Evolutionary conservation across 2,888 invertebrate genomes (phyloP), one percentile per base, ranked within the genome.

Genomic region (Proisotoma minuta): DNA sequence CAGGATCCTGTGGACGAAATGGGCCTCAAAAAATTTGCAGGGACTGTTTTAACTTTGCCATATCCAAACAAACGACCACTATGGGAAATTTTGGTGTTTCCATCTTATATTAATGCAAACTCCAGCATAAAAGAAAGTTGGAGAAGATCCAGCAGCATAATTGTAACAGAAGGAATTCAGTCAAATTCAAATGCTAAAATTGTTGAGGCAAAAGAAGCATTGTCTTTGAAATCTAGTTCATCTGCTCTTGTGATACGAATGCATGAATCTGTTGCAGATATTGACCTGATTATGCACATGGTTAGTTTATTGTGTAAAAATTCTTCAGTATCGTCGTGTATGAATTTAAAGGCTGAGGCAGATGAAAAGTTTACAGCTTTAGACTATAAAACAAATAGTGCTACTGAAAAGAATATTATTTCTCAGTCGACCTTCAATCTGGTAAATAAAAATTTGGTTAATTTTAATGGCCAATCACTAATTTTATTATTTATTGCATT

Each of bases 11-110:
- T 61, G 23, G 65, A 66, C 52, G 61, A 64, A 26, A 50, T 52
- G 10, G 61, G 59, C 20, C 54, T 69, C 10, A 69, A 59, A 50
- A 66, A 69, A 43, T 66, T 66, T 54, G 66, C 63, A 24, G 65
- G 65, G 26, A 66, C 66, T 12, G 48, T 69, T 22, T 62, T 69
- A 62, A 57, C 51, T 20, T 49, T 69, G 34, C 69, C 69, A 10
- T 69, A 65, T 50, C 69, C 69, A 2, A 69, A 69, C 26, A 53
- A 66, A 23, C 15, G 69, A 43, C 69, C 69, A 3, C 50, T 69
- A 1, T 69, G 66, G 66, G 69, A 69, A 65, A 69, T 69, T 5
- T 59, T 69, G 2, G 63, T 69, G 27, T 66, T 64, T 43, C 60
- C 66, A 22, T 65, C 64, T 20, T 1, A 51, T n/a, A 4, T 20